Percentiles rank a stretch among this genome's conserved stretches.
These are phyloP conservation scores for Lutjanus erythropterus DNA, from an alignment of 2,113 vertebrate genomes.

Conservation along the genomic window DNA sequence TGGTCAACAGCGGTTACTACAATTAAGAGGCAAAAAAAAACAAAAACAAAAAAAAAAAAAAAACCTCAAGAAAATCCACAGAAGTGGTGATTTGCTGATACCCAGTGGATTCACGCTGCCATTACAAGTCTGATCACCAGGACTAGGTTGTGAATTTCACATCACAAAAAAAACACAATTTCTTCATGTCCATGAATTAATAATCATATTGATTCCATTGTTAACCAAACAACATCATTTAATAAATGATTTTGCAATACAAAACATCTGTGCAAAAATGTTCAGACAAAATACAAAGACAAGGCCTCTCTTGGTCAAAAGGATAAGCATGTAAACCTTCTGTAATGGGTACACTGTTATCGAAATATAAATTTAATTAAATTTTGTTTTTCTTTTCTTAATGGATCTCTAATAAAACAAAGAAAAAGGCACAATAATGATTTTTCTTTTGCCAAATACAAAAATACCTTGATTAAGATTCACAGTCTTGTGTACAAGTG, in stretches of 20 bases:
- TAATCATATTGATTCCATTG: not conserved
- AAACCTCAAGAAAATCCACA: no score
- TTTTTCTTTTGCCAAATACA: conserved; percentile 59
- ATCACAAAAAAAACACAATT: not conserved
- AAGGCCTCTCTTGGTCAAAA: conserved; percentile 88
- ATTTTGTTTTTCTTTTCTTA: conserved; percentile 65
- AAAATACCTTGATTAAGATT: conserved; percentile 75
- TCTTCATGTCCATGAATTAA: not conserved
- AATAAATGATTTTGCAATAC: conserved; percentile 95
- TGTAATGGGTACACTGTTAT: conserved; percentile 69
- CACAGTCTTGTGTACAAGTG: conserved; percentile 91
- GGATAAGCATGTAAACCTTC: conserved; percentile 82
- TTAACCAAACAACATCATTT: conserved; percentile 88
- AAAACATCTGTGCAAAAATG: conserved; percentile 95
- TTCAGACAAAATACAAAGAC: conserved; percentile 85
- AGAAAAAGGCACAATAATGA: conserved; percentile 51
- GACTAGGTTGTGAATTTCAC: not conserved
- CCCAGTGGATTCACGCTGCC: conserved; percentile 36
- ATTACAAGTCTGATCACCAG: conserved; percentile 13
- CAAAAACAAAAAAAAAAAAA: no score
- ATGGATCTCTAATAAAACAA: conserved; percentile 44
- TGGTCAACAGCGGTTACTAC: conserved; percentile 34
- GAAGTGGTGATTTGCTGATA: conserved; percentile 22
- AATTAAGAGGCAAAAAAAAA: not conserved
- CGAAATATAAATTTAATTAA: conserved; percentile 63